A percentile compares a stretch with the other conserved stretches of the same genome.
Conservation (phyloP, 2,113 vertebrate genomes). For the Narcine bancroftii region DNA sequence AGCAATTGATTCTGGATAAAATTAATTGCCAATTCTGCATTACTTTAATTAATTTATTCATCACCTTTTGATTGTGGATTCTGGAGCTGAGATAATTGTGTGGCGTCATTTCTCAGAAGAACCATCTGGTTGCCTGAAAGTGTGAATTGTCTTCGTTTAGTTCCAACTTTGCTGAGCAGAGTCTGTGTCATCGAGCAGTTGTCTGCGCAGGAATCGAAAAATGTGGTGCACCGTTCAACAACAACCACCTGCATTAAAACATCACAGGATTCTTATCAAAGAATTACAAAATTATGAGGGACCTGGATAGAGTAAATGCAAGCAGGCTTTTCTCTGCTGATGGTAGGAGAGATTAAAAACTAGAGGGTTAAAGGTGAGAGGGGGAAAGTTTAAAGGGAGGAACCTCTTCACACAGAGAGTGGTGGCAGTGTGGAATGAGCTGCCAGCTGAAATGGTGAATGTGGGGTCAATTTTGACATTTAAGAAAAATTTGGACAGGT, state of each 20-base stretch:
- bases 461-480: too few species aligned
- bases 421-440: too few species aligned
- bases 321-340: too few species aligned
- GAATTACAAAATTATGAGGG: too few species aligned
- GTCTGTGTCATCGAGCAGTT: background rate
- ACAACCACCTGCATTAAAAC: background rate
- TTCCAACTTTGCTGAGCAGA: background rate
- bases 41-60: slow-evolving; percentile 17
- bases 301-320: too few species aligned
- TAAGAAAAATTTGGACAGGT: too few species aligned
- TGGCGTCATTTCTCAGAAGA: background rate
- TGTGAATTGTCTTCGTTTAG: background rate
- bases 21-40: background rate
- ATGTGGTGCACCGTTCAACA: background rate
- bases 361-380: too few species aligned
- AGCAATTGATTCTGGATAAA: too few species aligned
- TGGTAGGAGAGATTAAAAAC: too few species aligned
- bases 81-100: background rate
- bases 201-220: background rate
- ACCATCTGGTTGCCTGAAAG: background rate
- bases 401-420: too few species aligned
- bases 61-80: background rate
- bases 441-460: too few species aligned
- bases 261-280: background rate
- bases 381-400: too few species aligned